Base-by-base conservation (phyloP, 1,140 invertebrate genomes). In the Cephus cinctus region DNA sequence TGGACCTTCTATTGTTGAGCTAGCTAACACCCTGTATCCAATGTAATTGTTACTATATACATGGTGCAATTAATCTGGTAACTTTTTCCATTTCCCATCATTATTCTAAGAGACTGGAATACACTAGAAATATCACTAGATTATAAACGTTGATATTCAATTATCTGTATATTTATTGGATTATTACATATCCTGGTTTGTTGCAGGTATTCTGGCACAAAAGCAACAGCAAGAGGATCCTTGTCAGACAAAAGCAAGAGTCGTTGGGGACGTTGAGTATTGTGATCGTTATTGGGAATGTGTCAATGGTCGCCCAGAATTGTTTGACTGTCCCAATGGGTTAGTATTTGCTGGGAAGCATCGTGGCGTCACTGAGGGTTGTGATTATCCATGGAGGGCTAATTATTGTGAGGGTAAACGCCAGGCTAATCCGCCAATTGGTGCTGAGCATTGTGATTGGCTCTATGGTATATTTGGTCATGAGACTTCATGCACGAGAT, bases 391-490 rank as follows among this genome's bases (percentile, higher is more conserved):
- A 0, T 92, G 90, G 89, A 80, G 89, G 54, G 87, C 89, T 2
- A 88, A 90, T 65, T 92, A 92, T 68, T 93, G 90, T 72, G 88
- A 90, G 54, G 80, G 79, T 43, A 88, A 87, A 68, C 82, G 86
- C 56, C 81, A 86, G 65, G 85, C 86, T 2, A 88, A 95, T 72
- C 83, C 88, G 11, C 90, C 91, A 19, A 88, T 92, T 41, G 78
- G 81, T 5, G 86, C 85, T 0, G 91, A 94, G 51, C 92, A 94
- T 64, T 95, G 92, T 66, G 90, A 92, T 60, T 95, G 92, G 92
- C 75, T 93, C 45, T 95, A 94, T 66, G 92, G 92, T 16, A 94
- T 94, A 56, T 94, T 94, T 70, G 91, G 92, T 0, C 92, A 95
- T 67, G 91, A 94, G 72, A 94, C 91, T 0, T 92, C 89, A 0